These are phyloP conservation scores for Oreochromis niloticus DNA, from an alignment of 2,113 vertebrate species.

Conservation along the genomic window DNA sequence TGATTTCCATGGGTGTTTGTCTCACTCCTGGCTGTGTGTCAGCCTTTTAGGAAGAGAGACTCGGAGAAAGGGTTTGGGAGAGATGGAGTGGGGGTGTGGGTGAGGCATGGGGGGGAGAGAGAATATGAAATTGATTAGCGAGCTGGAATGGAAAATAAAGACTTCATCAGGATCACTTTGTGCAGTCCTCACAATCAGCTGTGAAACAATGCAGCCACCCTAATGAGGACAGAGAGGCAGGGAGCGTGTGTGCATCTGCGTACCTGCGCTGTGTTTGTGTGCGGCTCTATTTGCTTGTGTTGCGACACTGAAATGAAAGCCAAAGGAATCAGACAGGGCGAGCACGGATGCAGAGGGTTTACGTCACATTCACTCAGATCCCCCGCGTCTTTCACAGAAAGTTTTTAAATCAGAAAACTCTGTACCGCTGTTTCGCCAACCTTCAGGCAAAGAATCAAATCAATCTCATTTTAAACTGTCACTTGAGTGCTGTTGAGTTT, in stretches of 20 bases:
- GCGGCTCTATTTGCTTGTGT: not conserved
- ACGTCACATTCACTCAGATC: not conserved
- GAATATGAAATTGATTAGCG: slow-evolving; percentile 71
- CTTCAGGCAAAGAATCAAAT: not conserved
- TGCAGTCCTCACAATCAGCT: slow-evolving; percentile 60
- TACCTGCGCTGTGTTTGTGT: slow-evolving; percentile 16
- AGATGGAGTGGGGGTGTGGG: not conserved
- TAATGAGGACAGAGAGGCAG: slow-evolving; percentile 52
- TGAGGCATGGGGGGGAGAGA: not conserved
- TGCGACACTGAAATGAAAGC: not conserved
- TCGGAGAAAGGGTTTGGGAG: not conserved
- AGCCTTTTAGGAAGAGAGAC: slow-evolving; percentile 45
- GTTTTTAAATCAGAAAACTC: not conserved
- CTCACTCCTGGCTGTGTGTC: slow-evolving; percentile 52
- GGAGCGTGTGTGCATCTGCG: slow-evolving; percentile 1
- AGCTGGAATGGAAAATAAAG: slow-evolving; percentile 63
- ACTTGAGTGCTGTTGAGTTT: not conserved
- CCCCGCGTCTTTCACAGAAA: not conserved
- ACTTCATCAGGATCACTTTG: slow-evolving; percentile 66
- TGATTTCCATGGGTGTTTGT: slow-evolving; percentile 65
- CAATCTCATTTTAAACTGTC: slow-evolving; percentile 2
- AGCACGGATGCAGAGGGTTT: not conserved
- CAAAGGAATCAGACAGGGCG: not conserved
- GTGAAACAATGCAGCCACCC: slow-evolving; percentile 52
- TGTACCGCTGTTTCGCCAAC: not conserved